A percentile compares a stretch with the other conserved stretches of the same genome.
Conservation (phyloP, 2,113 vertebrate genomes). For the Brienomyrus brachyistius region DNA sequence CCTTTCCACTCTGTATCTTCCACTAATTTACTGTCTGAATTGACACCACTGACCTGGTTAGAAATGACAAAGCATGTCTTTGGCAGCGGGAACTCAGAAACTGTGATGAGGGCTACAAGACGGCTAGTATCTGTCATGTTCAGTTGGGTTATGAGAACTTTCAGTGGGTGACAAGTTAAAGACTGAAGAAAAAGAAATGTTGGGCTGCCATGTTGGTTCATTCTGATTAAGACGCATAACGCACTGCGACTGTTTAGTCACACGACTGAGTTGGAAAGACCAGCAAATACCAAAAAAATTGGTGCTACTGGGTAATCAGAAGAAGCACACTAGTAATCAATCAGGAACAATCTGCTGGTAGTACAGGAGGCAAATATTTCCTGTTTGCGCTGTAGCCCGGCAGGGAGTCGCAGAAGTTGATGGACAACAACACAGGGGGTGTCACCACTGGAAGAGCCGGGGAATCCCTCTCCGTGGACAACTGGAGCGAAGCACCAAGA, state of each 20-base stretch:
- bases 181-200: neutral
- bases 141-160: neutral
- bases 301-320: slow-evolving; percentile 25
- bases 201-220: slow-evolving; percentile 6
- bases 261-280: slow-evolving; percentile 10
- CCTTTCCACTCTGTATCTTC: neutral
- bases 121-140: neutral
- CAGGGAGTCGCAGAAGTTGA: neutral
- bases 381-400: neutral
- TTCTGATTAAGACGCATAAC: slow-evolving; percentile 8
- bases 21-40: neutral
- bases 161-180: slow-evolving; percentile 10
- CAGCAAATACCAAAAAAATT: neutral
- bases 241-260: neutral
- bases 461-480: neutral
- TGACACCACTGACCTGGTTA: neutral
- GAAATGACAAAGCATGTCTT: neutral
- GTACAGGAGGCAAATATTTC: slow-evolving; percentile 17
- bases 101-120: neutral
- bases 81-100: neutral
- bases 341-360: slow-evolving; percentile 35
- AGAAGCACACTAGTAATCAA: slow-evolving; percentile 20
- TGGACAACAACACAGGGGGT: neutral
- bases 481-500: neutral
- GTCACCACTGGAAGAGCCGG: neutral